phyloP scores from a whole-genome alignment of 2,113 vertebrate genomes.

The Calyptommatus sinebrachiatus region DNA sequence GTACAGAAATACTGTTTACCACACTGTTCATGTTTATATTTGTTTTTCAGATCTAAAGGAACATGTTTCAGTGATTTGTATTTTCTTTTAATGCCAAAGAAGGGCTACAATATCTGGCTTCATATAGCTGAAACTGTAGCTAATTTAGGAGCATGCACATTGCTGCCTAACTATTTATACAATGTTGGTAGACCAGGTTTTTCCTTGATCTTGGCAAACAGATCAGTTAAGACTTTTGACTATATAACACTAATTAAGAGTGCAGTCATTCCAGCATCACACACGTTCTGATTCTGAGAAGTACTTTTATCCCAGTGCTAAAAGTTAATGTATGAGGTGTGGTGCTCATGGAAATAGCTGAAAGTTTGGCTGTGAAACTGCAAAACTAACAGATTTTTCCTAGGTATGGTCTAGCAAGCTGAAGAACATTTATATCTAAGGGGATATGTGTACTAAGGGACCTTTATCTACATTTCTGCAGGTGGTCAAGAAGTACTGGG shows the following conservation, averaged over 20 bases:
- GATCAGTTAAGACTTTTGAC: slow-evolving; percentile 28
- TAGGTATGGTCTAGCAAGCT: neutral
- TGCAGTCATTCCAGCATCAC: slow-evolving; percentile 25
- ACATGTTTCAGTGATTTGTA: neutral
- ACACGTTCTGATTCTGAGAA: slow-evolving; percentile 24
- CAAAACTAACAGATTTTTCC: neutral
- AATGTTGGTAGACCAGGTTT: neutral
- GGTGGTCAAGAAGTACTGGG: slow-evolving; percentile 24
- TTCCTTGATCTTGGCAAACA: slow-evolving; percentile 1
- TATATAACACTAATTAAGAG: neutral
- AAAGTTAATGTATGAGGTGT: slow-evolving; percentile 35
- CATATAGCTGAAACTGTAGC: neutral
- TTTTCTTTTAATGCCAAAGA: neutral
- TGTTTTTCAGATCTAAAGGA: neutral
- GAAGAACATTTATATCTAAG: neutral
- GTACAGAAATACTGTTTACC: neutral
- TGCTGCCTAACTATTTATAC: slow-evolving; percentile 14
- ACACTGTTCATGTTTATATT: neutral
- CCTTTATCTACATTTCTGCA: slow-evolving; percentile 21
- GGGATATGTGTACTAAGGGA: slow-evolving; percentile 4
- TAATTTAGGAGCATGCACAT: neutral
- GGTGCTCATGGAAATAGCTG: slow-evolving; percentile 28
- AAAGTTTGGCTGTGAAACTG: slow-evolving; percentile 38
- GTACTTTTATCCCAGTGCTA: slow-evolving; percentile 8
- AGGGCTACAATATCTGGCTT: neutral